Evolutionary conservation across 2,888 invertebrate species (phyloP), one percentile per base, ranked within the genome.

Genomic region (Malthinus flaveolus): DNA sequence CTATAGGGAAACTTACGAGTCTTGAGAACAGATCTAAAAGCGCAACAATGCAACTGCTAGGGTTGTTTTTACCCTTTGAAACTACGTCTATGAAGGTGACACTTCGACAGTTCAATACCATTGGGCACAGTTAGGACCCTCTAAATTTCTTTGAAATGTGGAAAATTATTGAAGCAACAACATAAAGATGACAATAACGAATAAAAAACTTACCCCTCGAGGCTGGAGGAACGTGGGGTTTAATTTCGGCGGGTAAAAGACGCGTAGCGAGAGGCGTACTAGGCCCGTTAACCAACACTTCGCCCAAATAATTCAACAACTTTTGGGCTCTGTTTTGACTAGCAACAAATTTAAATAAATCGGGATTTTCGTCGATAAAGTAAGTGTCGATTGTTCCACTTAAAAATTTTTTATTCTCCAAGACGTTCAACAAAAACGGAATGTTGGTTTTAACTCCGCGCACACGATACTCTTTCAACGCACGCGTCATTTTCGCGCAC

Each of bases 391-490:
- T 89, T 0, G 91, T 87, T 9, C 95, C 98, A 66, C 91, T 93
- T 37, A 97, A 83, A 84, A 99, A 99, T 79, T 95, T 94, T 75
- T 96, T 94, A 78, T 99, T 95, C 70, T 95, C 91, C 49, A 99
- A 80, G 0, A 99, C 99, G 75, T 99, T 99, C 62, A 98, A 81
- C 52, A 99, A 80, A 82, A 99, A 99, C 0, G 99, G 99, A 74
- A 97, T 97, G 83, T 99, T 99, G 4, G 99, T 99, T 84, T 98
- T 99, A 8, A 99, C 97, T 9, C 99, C 99, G 65, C 99, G 87
- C 62, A 99, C 97, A 61, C 99, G 86, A 82, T 99, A 99, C 79
- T 99, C 99, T 23, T 92, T 85, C 1, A 99, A 83, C 0, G 97
- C 96, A 56, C 99, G 86, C 76, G 91, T 91, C 95, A 99, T 97